A percentile compares a stretch with the other conserved stretches of the same genome.
phyloP scores from a whole-genome alignment of 2,888 invertebrate genomes.

The Cataglyphis livida region DNA sequence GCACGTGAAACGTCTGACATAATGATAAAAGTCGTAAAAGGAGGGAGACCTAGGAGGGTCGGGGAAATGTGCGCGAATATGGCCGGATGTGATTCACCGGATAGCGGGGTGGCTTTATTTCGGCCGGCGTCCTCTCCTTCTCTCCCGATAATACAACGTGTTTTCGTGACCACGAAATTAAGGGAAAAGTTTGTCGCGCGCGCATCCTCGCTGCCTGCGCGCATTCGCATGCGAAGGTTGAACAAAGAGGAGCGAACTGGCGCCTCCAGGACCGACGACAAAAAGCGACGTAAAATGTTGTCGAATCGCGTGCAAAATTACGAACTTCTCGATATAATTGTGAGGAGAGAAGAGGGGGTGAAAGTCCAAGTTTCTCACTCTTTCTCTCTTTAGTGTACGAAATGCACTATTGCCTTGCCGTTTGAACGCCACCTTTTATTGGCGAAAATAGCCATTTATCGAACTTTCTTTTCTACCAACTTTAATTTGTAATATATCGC shows the following conservation, averaged over 20 bases:
- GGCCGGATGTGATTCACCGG: conserved; percentile 76
- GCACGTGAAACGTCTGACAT: conserved; percentile 23
- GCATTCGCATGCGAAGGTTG: conserved; percentile 54
- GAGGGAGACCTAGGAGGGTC: not conserved
- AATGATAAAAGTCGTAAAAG: conserved; percentile 4
- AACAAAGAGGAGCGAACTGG: conserved; percentile 24
- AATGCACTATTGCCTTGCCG: not conserved
- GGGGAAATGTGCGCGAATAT: conserved; percentile 25
- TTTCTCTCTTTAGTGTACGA: not conserved
- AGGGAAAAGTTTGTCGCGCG: conserved; percentile 63
- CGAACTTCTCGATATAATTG: conserved; percentile 46
- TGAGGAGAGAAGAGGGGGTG: not conserved
- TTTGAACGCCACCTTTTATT: not conserved
- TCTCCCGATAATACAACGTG: conserved; percentile 34
- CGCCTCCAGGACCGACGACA: conserved; percentile 7
- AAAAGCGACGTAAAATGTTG: conserved; percentile 21
- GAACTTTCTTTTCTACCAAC: conserved; percentile 3
- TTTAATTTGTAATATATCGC: not conserved
- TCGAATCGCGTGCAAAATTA: conserved; percentile 36
- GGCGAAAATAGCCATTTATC: not conserved
- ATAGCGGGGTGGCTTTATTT: conserved; percentile 27
- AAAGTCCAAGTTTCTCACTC: not conserved
- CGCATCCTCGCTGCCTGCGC: conserved; percentile 41
- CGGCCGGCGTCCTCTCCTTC: conserved; percentile 26
- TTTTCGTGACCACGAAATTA: conserved; percentile 61